Base-by-base conservation (phyloP, 2,888 invertebrate genomes). In the Arrhopalites spinosus region DNA sequence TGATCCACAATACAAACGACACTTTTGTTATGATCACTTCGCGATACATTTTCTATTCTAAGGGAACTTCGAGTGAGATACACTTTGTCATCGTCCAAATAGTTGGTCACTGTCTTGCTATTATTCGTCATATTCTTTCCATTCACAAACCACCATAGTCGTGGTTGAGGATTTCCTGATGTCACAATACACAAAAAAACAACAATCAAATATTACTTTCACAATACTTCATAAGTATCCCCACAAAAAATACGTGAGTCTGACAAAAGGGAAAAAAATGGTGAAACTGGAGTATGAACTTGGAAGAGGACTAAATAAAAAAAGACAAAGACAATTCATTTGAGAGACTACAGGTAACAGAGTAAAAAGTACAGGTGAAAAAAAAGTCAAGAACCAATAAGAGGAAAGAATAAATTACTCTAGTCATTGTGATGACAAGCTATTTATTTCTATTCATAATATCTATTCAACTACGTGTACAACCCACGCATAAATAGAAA, bases 11-110 rank as follows among this genome's bases (percentile, higher is more conserved):
- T 89, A 85, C 95, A 95, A 80, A 91, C 89, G 78, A 95, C 90
- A 73, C 93, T 91, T 61, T 93, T 93, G 86, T 94, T 94, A 87
- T 95, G 95, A 84, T 94, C 91, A 78, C 92, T 92, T 56, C 95
- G 89, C 78, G 93, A 90, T 64, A 94, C 93, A 77, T 91, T 88
- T 85, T 91, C 88, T 84, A 92, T 86, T 85, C 91, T 87, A 80
- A 93, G 88, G 83, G 91, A 89, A 84, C 90, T 91, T 81, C 86
- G 84, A 20, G 84, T 81, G 84, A 85, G 81, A 78, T 84, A 81
- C 68, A 81, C 77, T 78, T 81, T 81, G 73, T 80, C 80, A 75
- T 82, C 82, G 69, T 83, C 82, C 78, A 82, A 76, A 74, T 77
- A 81, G 73, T 80, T 80, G 13, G 80, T 80, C 66, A 74, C 71